Conservation (phyloP, 2,888 invertebrate species). For the Eilema griseolum region DNA sequence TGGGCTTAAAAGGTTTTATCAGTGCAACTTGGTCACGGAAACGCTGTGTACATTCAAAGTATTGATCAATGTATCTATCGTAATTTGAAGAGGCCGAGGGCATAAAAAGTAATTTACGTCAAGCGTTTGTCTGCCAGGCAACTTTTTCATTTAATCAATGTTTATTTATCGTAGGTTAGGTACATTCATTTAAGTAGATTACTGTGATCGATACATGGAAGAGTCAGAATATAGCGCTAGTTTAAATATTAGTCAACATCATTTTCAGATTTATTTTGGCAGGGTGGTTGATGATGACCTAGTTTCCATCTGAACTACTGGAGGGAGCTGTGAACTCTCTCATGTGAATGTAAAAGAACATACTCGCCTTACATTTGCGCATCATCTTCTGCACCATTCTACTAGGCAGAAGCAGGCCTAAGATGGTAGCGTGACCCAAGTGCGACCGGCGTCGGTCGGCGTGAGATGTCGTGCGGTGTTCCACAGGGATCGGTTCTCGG, state of each 20-base stretch:
- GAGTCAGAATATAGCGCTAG: not conserved
- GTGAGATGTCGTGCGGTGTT: too few relatives aligned
- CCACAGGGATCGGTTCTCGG: too few relatives aligned
- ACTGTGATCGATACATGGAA: not conserved
- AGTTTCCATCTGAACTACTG: too few relatives aligned
- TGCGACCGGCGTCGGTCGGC: too few relatives aligned
- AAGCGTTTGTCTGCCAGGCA: constrained; percentile 15
- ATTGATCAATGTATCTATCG: constrained; percentile 31
- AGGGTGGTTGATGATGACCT: too few relatives aligned
- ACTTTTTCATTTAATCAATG: constrained; percentile 6
- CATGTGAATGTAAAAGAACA: too few relatives aligned
- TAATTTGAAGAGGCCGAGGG: constrained; percentile 25
- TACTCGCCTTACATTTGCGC: too few relatives aligned
- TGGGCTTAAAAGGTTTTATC: constrained; percentile 17
- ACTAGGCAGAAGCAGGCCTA: not conserved
- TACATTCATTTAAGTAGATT: not conserved
- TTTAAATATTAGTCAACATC: too few relatives aligned
- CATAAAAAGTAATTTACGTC: constrained; percentile 27
- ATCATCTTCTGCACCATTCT: not conserved
- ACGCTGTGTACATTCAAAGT: constrained; percentile 20
- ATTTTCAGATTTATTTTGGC: too few relatives aligned
- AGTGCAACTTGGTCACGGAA: constrained; percentile 29
- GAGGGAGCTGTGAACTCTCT: too few relatives aligned
- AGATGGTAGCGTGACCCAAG: too few relatives aligned
- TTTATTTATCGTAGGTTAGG: not conserved